Conservation (phyloP, 2,888 invertebrate species). For the Mayetiola destructor region DNA sequence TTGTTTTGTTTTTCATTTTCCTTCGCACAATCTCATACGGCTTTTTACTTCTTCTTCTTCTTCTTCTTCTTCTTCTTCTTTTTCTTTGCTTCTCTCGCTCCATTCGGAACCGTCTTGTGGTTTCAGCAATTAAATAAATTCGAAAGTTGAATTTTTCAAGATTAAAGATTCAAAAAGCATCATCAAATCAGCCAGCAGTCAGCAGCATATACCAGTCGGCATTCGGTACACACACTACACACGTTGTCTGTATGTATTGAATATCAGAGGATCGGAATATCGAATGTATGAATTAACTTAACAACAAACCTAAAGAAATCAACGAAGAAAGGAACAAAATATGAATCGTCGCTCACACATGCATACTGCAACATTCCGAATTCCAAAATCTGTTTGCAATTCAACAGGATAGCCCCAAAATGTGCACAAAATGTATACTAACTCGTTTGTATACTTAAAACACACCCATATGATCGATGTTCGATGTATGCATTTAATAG, state of each 20-base stretch:
- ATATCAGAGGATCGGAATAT: constrained; percentile 3
- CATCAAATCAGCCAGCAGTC: not conserved
- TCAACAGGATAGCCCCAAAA: no score
- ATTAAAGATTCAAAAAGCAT: constrained; percentile 14
- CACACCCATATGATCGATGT: no score
- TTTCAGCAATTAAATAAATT: constrained; percentile 14
- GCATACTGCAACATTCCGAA: no score
- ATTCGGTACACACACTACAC: not conserved
- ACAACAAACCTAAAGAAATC: no score
- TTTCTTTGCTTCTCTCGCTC: not conserved
- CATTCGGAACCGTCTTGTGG: constrained; percentile 3
- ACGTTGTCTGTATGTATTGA: not conserved
- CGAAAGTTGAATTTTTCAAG: constrained; percentile 14
- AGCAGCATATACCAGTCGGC: not conserved
- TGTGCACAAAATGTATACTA: no score
- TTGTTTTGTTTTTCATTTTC: not conserved
- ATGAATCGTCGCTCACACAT: no score
- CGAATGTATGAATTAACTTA: not conserved
- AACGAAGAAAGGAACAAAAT: not conserved
- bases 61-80: not conserved
- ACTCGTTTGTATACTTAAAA: not conserved
- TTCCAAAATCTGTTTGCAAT: no score
- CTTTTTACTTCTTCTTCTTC: not conserved
- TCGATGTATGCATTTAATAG: no score
- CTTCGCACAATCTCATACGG: not conserved